phyloP scores from a whole-genome alignment of 1,140 invertebrate species.

The Ceratosolen fusciceps region DNA sequence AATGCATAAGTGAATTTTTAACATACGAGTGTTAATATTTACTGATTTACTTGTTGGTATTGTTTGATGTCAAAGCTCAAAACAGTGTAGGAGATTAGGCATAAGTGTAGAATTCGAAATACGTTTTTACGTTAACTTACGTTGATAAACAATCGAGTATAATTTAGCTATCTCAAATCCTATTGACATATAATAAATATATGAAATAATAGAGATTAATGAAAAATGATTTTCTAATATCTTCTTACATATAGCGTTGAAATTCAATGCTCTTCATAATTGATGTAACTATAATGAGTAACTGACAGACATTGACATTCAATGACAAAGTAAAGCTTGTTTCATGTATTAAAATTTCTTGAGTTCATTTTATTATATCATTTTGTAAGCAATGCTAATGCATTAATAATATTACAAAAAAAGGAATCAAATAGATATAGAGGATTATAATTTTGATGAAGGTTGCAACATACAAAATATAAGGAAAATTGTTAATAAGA shows the following conservation, averaged over 20 bases:
- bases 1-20: too few species aligned
- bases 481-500: neutral
- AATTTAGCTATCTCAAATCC: neutral
- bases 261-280: neutral
- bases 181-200: neutral
- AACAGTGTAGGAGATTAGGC: neutral
- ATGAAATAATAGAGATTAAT: neutral
- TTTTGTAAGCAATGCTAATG: neutral
- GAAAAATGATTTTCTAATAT: neutral
- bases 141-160: slow-evolving; percentile 23
- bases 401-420: too few species aligned
- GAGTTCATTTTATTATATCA: neutral
- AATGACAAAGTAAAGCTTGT: neutral
- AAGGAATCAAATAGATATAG: too few species aligned
- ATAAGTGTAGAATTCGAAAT: neutral
- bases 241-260: neutral
- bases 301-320: slow-evolving; percentile 36
- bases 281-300: slow-evolving; percentile 26
- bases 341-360: neutral
- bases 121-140: neutral
- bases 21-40: neutral
- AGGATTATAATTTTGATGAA: too few species aligned
- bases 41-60: neutral
- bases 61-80: neutral
- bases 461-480: neutral